phyloP scores from a whole-genome alignment of 2,113 vertebrate species.

The Tonatia bakeri region DNA sequence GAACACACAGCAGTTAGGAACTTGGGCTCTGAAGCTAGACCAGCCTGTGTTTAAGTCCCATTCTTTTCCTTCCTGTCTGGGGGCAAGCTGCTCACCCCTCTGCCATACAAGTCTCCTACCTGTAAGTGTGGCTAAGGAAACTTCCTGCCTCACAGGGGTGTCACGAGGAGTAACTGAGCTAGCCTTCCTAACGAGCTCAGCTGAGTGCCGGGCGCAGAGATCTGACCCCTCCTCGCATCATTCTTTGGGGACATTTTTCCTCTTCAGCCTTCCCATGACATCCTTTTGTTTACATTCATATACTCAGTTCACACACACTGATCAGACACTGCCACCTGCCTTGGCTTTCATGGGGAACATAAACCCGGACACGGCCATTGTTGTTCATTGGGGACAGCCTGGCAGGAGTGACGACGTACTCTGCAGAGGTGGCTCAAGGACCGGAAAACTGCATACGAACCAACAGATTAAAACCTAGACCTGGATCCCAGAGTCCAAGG shows the following conservation, averaged over 20 bases:
- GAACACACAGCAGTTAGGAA: accelerated
- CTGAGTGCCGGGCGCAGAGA: accelerated
- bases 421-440: too few species aligned
- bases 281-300: accelerated
- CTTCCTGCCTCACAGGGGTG: not conserved
- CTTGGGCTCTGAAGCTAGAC: not conserved
- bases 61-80: accelerated
- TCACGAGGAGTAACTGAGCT: not conserved
- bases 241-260: not conserved
- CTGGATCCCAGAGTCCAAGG: too few species aligned
- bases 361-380: too few species aligned
- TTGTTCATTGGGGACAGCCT: accelerated
- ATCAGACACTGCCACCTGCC: accelerated
- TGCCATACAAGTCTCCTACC: accelerated
- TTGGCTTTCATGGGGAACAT: not conserved
- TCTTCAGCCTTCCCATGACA: not conserved
- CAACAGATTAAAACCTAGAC: too few species aligned
- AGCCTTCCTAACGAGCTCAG: not conserved
- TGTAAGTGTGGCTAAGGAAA: not conserved
- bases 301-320: accelerated
- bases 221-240: accelerated
- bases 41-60: accelerated
- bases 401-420: too few species aligned
- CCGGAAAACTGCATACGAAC: accelerated
- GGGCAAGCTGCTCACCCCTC: too few species aligned